A percentile compares a stretch with the other conserved stretches of the same genome.
Evolutionary conservation across 2,888 invertebrate species (phyloP).

Genomic region (Acanthoscelides obtectus): DNA sequence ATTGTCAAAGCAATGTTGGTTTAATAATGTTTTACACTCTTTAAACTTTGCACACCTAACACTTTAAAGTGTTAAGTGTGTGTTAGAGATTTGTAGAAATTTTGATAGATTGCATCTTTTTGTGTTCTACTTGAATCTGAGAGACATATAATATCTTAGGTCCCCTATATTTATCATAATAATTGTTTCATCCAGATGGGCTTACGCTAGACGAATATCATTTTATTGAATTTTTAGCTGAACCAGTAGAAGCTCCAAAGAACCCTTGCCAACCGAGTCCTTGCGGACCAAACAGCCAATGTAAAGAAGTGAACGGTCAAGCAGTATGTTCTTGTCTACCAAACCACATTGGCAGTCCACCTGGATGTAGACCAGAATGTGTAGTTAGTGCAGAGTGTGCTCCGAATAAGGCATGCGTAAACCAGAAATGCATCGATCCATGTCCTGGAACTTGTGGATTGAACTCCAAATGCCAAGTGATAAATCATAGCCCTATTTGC

Average conservation of each 20-base stretch:
- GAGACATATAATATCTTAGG: too few species aligned
- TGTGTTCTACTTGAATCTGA: too few species aligned
- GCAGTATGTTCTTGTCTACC: constrained; percentile 67
- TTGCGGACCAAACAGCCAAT: constrained; percentile 74
- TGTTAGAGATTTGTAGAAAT: too few species aligned
- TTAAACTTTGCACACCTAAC: too few species aligned
- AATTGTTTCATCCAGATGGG: too few species aligned
- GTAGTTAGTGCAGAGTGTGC: constrained; percentile 68
- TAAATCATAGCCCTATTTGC: constrained; percentile 69
- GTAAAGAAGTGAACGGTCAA: constrained; percentile 65
- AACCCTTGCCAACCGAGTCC: constrained; percentile 64
- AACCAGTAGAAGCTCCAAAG: constrained; percentile 26
- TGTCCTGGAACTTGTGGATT: constrained; percentile 70
- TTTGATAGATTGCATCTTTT: too few species aligned
- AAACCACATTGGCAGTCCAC: constrained; percentile 61
- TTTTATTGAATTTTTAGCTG: not conserved
- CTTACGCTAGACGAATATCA: too few species aligned
- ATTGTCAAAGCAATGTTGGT: too few species aligned
- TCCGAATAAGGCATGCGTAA: constrained; percentile 61
- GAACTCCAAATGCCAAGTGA: constrained; percentile 67
- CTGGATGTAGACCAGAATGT: constrained; percentile 70
- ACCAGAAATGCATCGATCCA: constrained; percentile 66
- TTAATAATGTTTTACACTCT: too few species aligned
- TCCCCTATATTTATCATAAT: too few species aligned
- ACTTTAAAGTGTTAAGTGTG: too few species aligned